phyloP scores from a whole-genome alignment of 2,888 invertebrate species.

The Eledona agricola region DNA sequence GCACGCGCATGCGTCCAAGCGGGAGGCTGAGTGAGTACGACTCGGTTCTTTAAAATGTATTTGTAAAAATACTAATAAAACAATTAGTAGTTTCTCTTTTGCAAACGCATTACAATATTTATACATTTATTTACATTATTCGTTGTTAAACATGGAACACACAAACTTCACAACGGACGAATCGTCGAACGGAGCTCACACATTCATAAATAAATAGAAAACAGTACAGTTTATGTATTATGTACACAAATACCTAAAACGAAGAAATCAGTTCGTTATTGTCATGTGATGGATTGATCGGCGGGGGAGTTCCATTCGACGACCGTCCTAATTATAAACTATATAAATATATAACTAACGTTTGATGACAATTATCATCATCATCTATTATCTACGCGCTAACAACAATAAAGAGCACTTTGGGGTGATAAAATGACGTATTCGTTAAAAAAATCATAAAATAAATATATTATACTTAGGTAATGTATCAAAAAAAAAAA shows the following conservation, averaged over 20 bases:
- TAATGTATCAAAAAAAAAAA: conserved; percentile 50
- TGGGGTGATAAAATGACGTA: conserved; percentile 42
- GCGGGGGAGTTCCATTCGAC: conserved; percentile 4
- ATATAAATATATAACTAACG: conserved; percentile 34
- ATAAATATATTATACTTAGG: conserved; percentile 43
- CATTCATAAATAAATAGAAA: conserved; percentile 1
- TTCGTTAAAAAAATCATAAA: conserved; percentile 37
- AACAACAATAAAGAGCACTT: conserved; percentile 29
- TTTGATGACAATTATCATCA: conserved; percentile 24
- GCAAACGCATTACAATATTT: conserved; percentile 43
- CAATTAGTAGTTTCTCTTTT: conserved; percentile 28
- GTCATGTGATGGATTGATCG: conserved; percentile 11
- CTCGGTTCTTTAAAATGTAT: conserved; percentile 31
- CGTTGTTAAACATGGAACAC: conserved; percentile 53
- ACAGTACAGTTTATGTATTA: conserved; percentile 1
- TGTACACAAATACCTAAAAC: conserved; percentile 10
- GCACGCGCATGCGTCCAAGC: too few relatives aligned
- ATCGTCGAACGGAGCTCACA: conserved; percentile 1
- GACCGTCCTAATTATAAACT: conserved; percentile 27
- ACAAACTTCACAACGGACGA: conserved; percentile 41
- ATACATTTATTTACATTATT: conserved; percentile 57
- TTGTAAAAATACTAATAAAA: conserved; percentile 35
- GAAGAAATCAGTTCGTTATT: conserved; percentile 15
- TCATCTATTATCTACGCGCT: conserved; percentile 18
- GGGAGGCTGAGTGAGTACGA: too few relatives aligned